Evolutionary conservation across 1,140 invertebrate species (phyloP).

Genomic region (Drosophila ficusphila): DNA sequence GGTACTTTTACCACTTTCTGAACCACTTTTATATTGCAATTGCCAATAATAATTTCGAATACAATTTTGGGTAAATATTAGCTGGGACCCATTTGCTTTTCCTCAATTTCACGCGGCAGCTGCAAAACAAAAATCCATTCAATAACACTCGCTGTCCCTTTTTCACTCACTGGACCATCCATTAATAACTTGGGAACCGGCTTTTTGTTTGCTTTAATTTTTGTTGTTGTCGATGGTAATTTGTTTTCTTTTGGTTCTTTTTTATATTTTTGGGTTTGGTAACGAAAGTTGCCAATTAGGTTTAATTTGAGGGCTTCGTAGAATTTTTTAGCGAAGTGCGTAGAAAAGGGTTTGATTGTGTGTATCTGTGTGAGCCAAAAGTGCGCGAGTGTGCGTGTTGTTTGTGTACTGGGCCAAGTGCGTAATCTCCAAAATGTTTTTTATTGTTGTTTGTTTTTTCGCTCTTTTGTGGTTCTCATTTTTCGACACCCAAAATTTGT

Average conservation of each 20-base stretch:
- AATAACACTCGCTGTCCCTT: neutral
- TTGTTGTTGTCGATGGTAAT: constrained; percentile 22
- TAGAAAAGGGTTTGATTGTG: constrained; percentile 53
- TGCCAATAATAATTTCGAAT: no score
- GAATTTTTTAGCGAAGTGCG: constrained; percentile 64
- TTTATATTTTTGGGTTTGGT: constrained; percentile 50
- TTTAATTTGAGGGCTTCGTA: constrained; percentile 34
- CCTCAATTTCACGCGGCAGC: constrained; percentile 2
- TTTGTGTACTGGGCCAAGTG: constrained; percentile 38
- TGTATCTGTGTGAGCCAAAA: constrained; percentile 13
- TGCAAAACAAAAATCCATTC: constrained; percentile 16
- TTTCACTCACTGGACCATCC: constrained; percentile 2
- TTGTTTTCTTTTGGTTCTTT: constrained; percentile 3
- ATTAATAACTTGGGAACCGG: constrained; percentile 57
- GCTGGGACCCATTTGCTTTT: neutral
- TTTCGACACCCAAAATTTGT: constrained; percentile 15
- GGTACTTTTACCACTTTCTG: no score
- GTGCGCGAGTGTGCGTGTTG: constrained; percentile 11
- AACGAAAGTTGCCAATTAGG: constrained; percentile 71
- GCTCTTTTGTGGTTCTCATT: constrained; percentile 17
- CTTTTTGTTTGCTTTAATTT: constrained; percentile 76
- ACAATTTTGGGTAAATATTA: neutral
- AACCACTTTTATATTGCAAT: no score
- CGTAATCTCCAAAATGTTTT: constrained; percentile 66
- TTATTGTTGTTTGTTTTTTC: constrained; percentile 42